A percentile compares a stretch with the other conserved stretches of the same genome.
phyloP scores from a whole-genome alignment of 2,113 vertebrate genomes.

The Apus apus region DNA sequence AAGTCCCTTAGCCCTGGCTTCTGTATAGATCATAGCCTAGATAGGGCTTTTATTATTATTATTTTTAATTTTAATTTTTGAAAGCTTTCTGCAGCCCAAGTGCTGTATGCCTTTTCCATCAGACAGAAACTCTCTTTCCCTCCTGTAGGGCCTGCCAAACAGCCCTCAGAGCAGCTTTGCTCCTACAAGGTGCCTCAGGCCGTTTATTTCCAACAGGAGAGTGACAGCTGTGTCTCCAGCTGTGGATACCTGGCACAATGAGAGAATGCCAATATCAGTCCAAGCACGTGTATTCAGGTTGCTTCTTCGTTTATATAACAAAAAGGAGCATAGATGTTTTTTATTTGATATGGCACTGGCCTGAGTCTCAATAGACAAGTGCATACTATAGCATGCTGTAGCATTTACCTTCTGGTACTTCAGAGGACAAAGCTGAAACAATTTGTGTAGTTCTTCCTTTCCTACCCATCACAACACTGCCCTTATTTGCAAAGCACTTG shows the following conservation, averaged over 20 bases:
- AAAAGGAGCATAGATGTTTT: background rate
- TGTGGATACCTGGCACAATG: background rate
- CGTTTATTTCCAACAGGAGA: background rate
- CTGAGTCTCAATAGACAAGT: background rate
- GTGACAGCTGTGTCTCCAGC: background rate
- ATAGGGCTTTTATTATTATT: too few relatives aligned
- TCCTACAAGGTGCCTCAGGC: background rate
- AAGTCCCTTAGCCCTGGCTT: background rate
- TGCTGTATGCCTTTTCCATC: background rate
- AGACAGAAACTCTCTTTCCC: background rate
- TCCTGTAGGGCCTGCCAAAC: background rate
- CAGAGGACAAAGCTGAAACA: background rate
- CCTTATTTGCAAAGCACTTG: background rate
- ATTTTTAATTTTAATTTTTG: too few relatives aligned
- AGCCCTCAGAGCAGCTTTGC: background rate
- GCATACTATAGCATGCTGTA: background rate
- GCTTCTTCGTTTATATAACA: background rate
- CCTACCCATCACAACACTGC: background rate
- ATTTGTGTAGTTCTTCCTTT: background rate
- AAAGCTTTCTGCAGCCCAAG: background rate
- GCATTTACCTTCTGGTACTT: background rate
- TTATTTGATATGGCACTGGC: accelerated
- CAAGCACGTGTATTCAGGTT: background rate
- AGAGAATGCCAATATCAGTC: background rate
- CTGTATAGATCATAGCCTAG: background rate